These are phyloP conservation scores for Chymomyza fuscimana DNA, from an alignment of 2,888 invertebrate genomes.

Conservation along the genomic window DNA sequence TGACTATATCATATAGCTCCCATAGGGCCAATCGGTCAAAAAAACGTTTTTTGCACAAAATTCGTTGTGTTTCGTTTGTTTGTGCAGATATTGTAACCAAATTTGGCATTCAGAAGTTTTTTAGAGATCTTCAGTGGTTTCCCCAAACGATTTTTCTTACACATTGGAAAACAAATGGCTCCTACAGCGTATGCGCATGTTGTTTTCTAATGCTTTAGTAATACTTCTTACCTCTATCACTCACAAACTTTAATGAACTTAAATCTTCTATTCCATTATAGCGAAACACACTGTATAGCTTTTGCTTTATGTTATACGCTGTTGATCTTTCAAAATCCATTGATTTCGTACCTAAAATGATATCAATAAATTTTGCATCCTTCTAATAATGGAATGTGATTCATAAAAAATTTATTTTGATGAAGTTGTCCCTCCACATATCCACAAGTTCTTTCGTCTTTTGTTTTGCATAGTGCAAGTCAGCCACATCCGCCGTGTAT, in stretches of 20 bases:
- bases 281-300: slow-evolving; percentile 11
- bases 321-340: slow-evolving; percentile 19
- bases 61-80: no score
- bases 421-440: slow-evolving; percentile 22
- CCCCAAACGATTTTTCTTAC: slow-evolving; percentile 11
- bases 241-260: no score
- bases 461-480: not conserved
- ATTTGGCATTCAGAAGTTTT: no score
- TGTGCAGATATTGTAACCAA: no score
- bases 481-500: slow-evolving; percentile 16
- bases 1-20: no score
- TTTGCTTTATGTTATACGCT: slow-evolving; percentile 2
- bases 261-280: slow-evolving; percentile 3
- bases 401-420: slow-evolving; percentile 17
- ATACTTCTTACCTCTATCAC: no score
- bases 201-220: slow-evolving; percentile 10
- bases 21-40: no score
- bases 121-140: slow-evolving; percentile 7
- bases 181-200: slow-evolving; percentile 12
- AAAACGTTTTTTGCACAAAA: no score
- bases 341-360: slow-evolving; percentile 23
- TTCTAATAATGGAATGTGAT: slow-evolving; percentile 18
- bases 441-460: slow-evolving; percentile 8
- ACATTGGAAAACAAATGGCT: slow-evolving; percentile 25
- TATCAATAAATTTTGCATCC: not conserved